Base-by-base conservation (phyloP, 2,888 invertebrate genomes). In the Cataglyphis livida region DNA sequence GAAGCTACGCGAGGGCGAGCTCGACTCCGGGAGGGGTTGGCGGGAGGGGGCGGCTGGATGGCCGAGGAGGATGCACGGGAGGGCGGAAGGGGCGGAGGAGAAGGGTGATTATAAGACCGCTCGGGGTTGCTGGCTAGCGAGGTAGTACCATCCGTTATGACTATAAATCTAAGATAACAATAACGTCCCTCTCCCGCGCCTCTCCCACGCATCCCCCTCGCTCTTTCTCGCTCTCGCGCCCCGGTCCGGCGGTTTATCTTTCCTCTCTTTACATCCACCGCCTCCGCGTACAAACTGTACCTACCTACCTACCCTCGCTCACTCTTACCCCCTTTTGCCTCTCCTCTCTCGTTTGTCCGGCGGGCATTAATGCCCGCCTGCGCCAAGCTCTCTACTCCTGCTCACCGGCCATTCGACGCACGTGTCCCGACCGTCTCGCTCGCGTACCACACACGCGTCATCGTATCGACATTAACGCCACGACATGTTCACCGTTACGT, bases 161-260 rank as follows among this genome's bases (percentile, higher is more conserved):
- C 94, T 94, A 94, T 94, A 94, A 94, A 94, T 94, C 94, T 94
- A 93, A 94, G 94, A 94, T 94, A 94, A 94, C 94, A 94, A 94
- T 94, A 94, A 94, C 94, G 94, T 93, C 93, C 93, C 51, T 51
- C n/a, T 6, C 91, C 92, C 87, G 90, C 91, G 88, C 91, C 90
- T 51, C 90, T 89, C 86, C 86, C 87, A 86, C 83, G 81, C 88
- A 84, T 85, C 83, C 83, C 86, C 84, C 87, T 76, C 85, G 57
- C 82, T 28, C 28, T 28, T 28, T 28, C 28, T 28, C 28, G 28
- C 28, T 28, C 28, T 71, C 81, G 75, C 62, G 71, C 86, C 84
- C 84, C 73, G 73, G 54, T 59, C 81, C 62, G 76, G 51, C 54
- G 81, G 81, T 81, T 83, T 73, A 78, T 83, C 88, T 84, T 76